Evolutionary conservation across 2,888 invertebrate species (phyloP).

Genomic region (Habrosyne pyritoides): DNA sequence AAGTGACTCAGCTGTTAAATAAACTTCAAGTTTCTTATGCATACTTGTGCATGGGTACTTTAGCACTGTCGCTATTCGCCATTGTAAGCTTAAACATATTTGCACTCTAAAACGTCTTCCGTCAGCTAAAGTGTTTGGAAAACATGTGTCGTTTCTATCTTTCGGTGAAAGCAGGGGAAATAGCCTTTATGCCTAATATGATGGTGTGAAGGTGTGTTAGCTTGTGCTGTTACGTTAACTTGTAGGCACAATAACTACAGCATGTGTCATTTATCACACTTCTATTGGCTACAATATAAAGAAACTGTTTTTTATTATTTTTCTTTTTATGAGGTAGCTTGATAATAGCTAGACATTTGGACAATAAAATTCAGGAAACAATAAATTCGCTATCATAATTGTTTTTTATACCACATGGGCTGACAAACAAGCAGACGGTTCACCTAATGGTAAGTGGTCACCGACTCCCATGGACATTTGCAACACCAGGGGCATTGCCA

Average conservation of each 20-base stretch:
- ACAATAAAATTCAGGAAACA: too few relatives aligned
- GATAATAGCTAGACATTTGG: too few relatives aligned
- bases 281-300: background rate
- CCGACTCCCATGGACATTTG: too few relatives aligned
- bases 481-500: too few relatives aligned
- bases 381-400: too few relatives aligned
- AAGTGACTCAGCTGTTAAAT: background rate
- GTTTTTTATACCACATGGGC: too few relatives aligned
- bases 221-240: background rate
- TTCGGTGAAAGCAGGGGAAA: slow-evolving; percentile 52
- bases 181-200: slow-evolving; percentile 4
- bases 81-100: slow-evolving; percentile 26
- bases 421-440: too few relatives aligned
- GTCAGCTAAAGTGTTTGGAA: slow-evolving; percentile 32
- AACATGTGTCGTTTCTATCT: slow-evolving; percentile 57
- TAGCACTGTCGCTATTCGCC: slow-evolving; percentile 7
- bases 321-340: background rate
- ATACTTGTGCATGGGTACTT: background rate
- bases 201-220: background rate
- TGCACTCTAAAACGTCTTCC: slow-evolving; percentile 28
- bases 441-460: too few relatives aligned
- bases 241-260: background rate
- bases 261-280: slow-evolving; percentile 2
- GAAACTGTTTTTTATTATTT: background rate
- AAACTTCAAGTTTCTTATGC: background rate